Base-by-base conservation (phyloP, 1,140 invertebrate species). In the Triops cancriformis region DNA sequence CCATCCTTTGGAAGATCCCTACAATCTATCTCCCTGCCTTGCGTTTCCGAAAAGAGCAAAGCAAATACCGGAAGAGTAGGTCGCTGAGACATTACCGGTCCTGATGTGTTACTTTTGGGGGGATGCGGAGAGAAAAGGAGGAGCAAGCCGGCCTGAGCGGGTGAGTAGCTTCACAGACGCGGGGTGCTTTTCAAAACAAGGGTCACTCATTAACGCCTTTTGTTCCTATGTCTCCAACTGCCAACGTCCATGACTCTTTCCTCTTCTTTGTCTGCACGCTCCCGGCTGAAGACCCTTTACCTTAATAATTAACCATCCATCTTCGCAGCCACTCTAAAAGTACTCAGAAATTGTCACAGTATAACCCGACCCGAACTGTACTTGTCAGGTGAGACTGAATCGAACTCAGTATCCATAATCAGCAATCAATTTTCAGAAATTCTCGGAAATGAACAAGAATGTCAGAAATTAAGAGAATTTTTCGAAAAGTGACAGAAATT, bases 191-290 rank as follows among this genome's bases (percentile, higher is more conserved):
- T 64, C 51, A 64, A 64, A 64, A 64, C 51, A 64, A 64, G 51
- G 51, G 51, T 64, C 51, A 64, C 51, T 64, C 51, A 64, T 64
- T 64, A 64, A 64, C 51, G 51, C 51, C 51, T 23, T 64, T 64
- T 64, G 51, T 64, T 64, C 4, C 23, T 23, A 64, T 64, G 51
- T 64, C 51, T 64, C 51, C 51, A 64, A 64, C 51, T 64, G 51
- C 51, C 51, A 64, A 64, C 51, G 14, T 64, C 51, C 51, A 18
- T 64, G 51, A 64, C 51, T 64, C 51, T 64, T 64, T 64, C 51
- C 51, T 64, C 51, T 64, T 23, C 51, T 64, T 64, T 64, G 51
- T 64, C 51, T 64, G 14, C 31, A 7, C 31, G 7, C 7, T 37
- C 31, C 7, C 31, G 31, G 31, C 31, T 37, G 7, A 37, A 1